Percentiles rank a stretch among this genome's conserved stretches.
These are phyloP conservation scores for Darevskia nairensis DNA, from an alignment of 2,797 vertebrate genomes.

Conservation along the genomic window DNA sequence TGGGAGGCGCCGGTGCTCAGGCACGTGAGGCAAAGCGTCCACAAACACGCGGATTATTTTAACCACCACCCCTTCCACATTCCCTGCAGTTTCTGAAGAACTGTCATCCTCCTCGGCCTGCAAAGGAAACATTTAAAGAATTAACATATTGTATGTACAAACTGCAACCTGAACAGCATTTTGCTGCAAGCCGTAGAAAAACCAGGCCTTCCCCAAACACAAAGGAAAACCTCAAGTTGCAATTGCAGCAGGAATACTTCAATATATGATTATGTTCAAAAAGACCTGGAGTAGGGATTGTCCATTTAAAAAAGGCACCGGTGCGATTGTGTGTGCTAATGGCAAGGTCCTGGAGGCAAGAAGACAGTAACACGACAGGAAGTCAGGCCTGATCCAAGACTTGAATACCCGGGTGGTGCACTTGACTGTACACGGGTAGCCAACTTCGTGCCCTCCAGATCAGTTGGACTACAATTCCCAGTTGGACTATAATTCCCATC, in stretches of 20 bases:
- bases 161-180: background rate
- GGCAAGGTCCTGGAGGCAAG: background rate
- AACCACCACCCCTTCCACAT: conserved; percentile 82
- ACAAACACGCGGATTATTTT: conserved; percentile 89
- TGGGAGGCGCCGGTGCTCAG: conserved; percentile 90
- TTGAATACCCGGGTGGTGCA: background rate
- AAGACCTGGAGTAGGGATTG: background rate
- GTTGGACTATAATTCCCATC: too few species aligned
- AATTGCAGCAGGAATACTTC: fast-evolving
- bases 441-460: too few species aligned
- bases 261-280: background rate
- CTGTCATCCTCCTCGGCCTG: conserved; percentile 85
- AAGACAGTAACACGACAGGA: background rate
- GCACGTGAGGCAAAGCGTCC: conserved; percentile 93
- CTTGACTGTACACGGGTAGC: too few species aligned
- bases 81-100: conserved; percentile 68
- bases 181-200: background rate
- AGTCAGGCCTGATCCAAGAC: background rate
- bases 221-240: background rate
- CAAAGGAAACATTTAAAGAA: background rate
- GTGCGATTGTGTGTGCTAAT: background rate
- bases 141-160: fast-evolving
- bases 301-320: background rate
- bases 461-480: too few species aligned
- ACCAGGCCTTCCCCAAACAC: background rate